phyloP scores from a whole-genome alignment of 2,888 invertebrate genomes.

The Mythimna vitellina region DNA sequence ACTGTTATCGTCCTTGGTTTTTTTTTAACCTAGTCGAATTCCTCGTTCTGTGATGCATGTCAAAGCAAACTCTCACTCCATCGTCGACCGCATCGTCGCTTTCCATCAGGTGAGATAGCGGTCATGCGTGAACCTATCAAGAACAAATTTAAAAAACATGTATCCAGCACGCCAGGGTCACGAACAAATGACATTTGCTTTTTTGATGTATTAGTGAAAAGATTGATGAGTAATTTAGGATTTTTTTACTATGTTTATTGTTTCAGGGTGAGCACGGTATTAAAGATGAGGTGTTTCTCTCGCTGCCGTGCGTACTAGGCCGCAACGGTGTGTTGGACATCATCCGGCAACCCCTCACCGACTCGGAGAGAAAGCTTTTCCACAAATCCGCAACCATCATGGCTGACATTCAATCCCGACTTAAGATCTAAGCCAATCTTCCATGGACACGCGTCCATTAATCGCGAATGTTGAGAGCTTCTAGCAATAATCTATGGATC shows the following conservation, averaged over 20 bases:
- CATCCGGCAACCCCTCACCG: constrained; percentile 93
- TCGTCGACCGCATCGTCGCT: too few relatives aligned
- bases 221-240: too few relatives aligned
- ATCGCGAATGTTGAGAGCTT: background rate
- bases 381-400: constrained; percentile 92
- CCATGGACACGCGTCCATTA: background rate
- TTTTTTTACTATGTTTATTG: constrained; percentile 39
- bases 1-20: background rate
- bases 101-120: too few relatives aligned
- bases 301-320: constrained; percentile 95
- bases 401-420: constrained; percentile 91
- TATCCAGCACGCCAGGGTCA: too few relatives aligned
- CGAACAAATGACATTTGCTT: too few relatives aligned
- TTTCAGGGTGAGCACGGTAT: constrained; percentile 95
- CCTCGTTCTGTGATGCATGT: background rate
- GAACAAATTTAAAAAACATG: too few relatives aligned
- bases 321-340: constrained; percentile 93
- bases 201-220: too few relatives aligned
- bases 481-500: background rate
- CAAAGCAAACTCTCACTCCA: too few relatives aligned
- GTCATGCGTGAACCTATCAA: too few relatives aligned
- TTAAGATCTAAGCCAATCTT: constrained; percentile 72
- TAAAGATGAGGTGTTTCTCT: constrained; percentile 95
- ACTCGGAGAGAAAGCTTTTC: constrained; percentile 91
- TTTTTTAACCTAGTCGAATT: background rate